These are phyloP conservation scores for Darevskia nairensis DNA, from an alignment of 2,797 vertebrate genomes.

Conservation along the genomic window DNA sequence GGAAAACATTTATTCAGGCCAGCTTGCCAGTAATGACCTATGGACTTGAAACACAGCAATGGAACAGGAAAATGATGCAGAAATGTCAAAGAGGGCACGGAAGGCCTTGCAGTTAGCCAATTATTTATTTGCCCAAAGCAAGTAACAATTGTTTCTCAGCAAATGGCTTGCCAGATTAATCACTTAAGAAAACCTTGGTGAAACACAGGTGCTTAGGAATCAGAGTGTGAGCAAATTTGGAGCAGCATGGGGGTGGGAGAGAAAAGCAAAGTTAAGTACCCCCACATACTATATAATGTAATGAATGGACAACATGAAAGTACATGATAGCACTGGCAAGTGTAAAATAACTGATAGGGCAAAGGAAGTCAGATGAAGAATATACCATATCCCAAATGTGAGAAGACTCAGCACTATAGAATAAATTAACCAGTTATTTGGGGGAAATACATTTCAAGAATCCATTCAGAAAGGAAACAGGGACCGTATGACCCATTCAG, in stretches of 20 bases:
- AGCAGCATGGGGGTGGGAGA: background rate
- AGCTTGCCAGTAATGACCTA: background rate
- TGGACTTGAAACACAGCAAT: background rate
- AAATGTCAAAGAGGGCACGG: background rate
- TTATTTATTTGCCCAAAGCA: background rate
- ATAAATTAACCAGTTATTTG: slow-evolving; percentile 3
- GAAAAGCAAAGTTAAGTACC: background rate
- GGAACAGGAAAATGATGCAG: background rate
- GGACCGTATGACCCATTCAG: background rate
- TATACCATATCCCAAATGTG: background rate
- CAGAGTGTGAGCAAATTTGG: background rate
- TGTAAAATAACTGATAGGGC: background rate
- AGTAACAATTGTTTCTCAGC: background rate
- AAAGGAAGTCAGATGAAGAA: background rate
- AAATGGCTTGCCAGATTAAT: background rate
- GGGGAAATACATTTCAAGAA: background rate
- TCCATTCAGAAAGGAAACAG: background rate
- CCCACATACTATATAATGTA: background rate
- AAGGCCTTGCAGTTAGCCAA: background rate
- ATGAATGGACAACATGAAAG: background rate
- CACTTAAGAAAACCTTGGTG: background rate
- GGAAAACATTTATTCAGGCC: slow-evolving; percentile 11
- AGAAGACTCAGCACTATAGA: background rate
- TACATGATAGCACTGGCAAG: background rate
- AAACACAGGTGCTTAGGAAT: background rate